phyloP scores from a whole-genome alignment of 1,140 invertebrate species.

The Aphelenchoides avenae region DNA sequence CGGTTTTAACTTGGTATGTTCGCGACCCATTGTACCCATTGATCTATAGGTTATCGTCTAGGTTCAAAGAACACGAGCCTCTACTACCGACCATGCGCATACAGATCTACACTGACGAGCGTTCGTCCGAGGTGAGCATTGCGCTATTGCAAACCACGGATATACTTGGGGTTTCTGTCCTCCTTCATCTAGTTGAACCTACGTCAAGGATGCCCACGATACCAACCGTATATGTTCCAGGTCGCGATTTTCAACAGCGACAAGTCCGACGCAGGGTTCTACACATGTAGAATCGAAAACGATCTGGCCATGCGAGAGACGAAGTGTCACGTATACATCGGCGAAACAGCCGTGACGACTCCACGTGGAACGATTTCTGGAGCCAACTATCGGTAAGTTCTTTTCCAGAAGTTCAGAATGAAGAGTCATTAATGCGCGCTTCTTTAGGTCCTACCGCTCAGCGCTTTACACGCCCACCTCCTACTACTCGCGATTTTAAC shows the following conservation, averaged over 20 bases:
- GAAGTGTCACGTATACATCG: conserved; percentile 27
- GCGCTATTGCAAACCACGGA: neutral
- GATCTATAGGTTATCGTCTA: conserved; percentile 2
- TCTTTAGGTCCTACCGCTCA: conserved; percentile 12
- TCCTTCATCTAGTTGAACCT: neutral
- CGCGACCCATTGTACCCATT: neutral
- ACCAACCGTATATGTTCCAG: conserved; percentile 7
- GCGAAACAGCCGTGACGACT: conserved; percentile 16
- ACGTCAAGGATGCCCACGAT: neutral
- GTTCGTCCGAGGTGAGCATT: conserved; percentile 22
- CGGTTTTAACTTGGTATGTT: conserved; percentile 15
- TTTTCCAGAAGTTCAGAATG: neutral
- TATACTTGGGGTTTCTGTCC: no score
- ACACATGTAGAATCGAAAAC: conserved; percentile 27
- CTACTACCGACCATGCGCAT: conserved; percentile 9
- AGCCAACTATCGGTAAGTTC: conserved; percentile 13
- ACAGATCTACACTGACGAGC: conserved; percentile 11
- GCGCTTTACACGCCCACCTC: conserved; percentile 14
- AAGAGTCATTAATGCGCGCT: neutral
- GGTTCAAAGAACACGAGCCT: conserved; percentile 29
- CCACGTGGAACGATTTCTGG: conserved; percentile 1
- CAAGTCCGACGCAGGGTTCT: conserved; percentile 22
- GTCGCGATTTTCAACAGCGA: conserved; percentile 20
- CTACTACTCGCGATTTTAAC: conserved; percentile 20
- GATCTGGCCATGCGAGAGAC: conserved; percentile 25